Conservation (phyloP, 2,797 vertebrate species). For the Telmatherina bonti region DNA sequence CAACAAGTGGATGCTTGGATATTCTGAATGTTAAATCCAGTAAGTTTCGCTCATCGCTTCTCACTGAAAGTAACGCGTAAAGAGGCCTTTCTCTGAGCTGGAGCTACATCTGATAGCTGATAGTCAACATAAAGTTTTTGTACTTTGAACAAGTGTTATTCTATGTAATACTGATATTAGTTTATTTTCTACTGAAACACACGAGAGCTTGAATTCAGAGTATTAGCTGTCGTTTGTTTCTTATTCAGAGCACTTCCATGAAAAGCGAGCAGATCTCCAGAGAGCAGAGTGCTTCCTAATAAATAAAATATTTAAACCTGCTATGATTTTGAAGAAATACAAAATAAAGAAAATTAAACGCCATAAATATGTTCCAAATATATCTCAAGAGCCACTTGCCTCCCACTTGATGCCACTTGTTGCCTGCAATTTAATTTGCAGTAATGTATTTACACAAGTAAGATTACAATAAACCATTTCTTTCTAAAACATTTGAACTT, state of each 20-base stretch:
- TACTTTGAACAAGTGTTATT: not conserved
- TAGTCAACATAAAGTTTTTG: not conserved
- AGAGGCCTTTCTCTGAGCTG: constrained; percentile 4
- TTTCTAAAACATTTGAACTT: not conserved
- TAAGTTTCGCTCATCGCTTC: constrained; percentile 72
- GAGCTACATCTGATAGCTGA: not conserved
- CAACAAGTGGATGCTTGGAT: constrained; percentile 97
- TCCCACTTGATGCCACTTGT: constrained; percentile 58
- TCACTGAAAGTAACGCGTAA: not conserved
- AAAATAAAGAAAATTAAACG: not conserved
- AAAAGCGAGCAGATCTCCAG: not conserved
- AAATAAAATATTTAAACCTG: not conserved
- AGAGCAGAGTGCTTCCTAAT: not conserved
- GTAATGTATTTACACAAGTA: not conserved
- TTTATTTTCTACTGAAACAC: not conserved
- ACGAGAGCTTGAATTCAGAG: not conserved
- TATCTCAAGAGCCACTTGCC: constrained; percentile 7
- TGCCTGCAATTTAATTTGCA: constrained; percentile 43
- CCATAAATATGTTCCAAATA: not conserved
- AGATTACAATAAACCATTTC: not conserved
- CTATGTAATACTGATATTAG: not conserved
- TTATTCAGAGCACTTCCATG: not conserved
- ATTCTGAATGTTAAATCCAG: constrained; percentile 89
- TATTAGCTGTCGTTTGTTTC: constrained; percentile 1
- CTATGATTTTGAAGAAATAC: not conserved